Conservation (phyloP, 1,140 invertebrate species). For the Drosophila triauraria region DNA sequence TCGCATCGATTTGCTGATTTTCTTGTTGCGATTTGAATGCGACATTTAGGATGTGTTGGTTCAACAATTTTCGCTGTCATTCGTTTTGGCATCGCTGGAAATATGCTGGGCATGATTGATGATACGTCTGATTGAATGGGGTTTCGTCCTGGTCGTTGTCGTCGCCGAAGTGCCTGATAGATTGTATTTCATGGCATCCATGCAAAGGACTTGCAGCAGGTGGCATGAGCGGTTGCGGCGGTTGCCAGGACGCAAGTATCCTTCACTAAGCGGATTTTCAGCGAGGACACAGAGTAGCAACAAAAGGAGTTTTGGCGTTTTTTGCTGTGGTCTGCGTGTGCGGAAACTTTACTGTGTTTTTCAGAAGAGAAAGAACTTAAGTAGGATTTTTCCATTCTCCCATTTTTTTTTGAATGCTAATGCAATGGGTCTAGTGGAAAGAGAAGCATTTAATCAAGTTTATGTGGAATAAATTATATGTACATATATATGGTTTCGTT, state of each 20-base stretch:
- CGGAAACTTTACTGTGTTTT: conserved; percentile 36
- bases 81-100: conserved; percentile 32
- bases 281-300: conserved; percentile 13
- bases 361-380: conserved; percentile 39
- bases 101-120: conserved; percentile 74
- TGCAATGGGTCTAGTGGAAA: conserved; percentile 34
- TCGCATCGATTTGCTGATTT: conserved; percentile 21
- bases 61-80: conserved; percentile 41
- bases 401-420: conserved; percentile 53
- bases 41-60: conserved; percentile 55
- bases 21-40: conserved; percentile 24
- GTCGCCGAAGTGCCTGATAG: conserved; percentile 57
- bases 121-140: conserved; percentile 72
- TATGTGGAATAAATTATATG: conserved; percentile 65
- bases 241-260: conserved; percentile 38
- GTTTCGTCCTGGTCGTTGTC: conserved; percentile 1
- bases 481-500: conserved; percentile 3
- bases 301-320: conserved; percentile 32
- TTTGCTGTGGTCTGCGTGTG: conserved; percentile 58
- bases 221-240: background rate
- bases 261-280: conserved; percentile 39
- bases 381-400: conserved; percentile 22
- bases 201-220: conserved; percentile 19
- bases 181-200: conserved; percentile 63
- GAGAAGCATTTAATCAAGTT: conserved; percentile 74